Base-by-base conservation (phyloP, 2,797 vertebrate genomes). In the Astyanax mexicanus region DNA sequence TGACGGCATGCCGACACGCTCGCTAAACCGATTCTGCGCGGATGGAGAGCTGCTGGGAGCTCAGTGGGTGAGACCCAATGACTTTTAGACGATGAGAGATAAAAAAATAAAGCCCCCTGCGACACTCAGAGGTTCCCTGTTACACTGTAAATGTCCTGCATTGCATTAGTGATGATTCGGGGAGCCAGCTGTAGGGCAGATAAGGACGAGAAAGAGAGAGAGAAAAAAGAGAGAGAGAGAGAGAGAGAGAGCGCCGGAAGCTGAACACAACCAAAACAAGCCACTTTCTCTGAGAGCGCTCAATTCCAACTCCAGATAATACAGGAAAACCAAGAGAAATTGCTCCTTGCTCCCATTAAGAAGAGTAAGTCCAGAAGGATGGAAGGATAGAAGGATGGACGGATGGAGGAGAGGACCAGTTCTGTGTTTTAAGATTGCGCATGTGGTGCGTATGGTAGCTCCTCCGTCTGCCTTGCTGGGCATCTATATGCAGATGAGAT, bases 1-100 rank as follows among this genome's bases (percentile, higher is more conserved):
- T 82, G 97, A 96, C 69, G 97, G 98, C 97, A 99, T 98, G 81
- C 80, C 89, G 86, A 79, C 83, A 85, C 86, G 72, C 84, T 32
- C 52, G 80, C 70, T 64, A 65, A n/a, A 71, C 70, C 62, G 23
- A 37, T 49, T 76, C 57, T 54, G 70, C 25, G 19, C 35, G 0
- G 65, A 15, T 25, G 1, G 8, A 7, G 7, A 15, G 42, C 12
- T 42, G 61, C 38, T 7, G 23, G 19, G 37, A 17, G 61, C 13
- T 27, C 21, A 44, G 62, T 0, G 21, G 2, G 62, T 8, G 17
- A 38, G 49, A 27, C 25, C 3, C 40, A 23, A 17, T 37, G 57
- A 45, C 29, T 45, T 52, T 66, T 68, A 58, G 37, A 42, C 11
- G n/a, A 47, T 11, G 21, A 44, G 19, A 55, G 17, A 73, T 3